These are phyloP conservation scores for Scaptomyza flava DNA, from an alignment of 2,888 invertebrate genomes.

Conservation along the genomic window DNA sequence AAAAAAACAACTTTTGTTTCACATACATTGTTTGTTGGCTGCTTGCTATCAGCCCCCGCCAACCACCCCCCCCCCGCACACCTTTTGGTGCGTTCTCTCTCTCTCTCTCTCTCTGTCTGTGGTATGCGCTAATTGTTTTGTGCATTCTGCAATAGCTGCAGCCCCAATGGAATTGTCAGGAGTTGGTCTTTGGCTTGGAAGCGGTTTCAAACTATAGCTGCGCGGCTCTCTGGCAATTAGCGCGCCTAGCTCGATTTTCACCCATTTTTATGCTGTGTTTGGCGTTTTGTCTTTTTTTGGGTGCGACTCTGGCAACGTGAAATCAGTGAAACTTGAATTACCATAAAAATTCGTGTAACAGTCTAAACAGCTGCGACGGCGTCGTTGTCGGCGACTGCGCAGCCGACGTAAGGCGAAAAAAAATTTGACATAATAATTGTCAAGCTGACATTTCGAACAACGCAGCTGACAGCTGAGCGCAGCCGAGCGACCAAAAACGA, in stretches of 20 bases:
- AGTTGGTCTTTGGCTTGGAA: constrained; percentile 18
- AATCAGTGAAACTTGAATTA: constrained; percentile 79
- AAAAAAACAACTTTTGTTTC: constrained; percentile 38
- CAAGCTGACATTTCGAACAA: constrained; percentile 82
- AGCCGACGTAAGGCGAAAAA: constrained; percentile 60
- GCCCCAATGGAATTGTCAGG: constrained; percentile 39
- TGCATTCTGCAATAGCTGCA: constrained; percentile 46
- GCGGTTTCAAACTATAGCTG: constrained; percentile 1
- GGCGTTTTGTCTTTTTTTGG: constrained; percentile 46
- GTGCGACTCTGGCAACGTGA: constrained; percentile 68
- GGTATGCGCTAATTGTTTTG: constrained; percentile 78
- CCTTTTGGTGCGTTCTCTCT: constrained; percentile 43
- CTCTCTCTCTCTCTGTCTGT: constrained; percentile 52
- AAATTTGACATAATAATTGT: constrained; percentile 81
- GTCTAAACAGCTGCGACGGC: constrained; percentile 68
- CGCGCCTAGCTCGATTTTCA: constrained; percentile 63
- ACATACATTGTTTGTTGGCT: constrained; percentile 56
- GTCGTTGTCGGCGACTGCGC: constrained; percentile 50
- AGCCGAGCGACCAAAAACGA: constrained; percentile 28
- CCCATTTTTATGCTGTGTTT: constrained; percentile 44
- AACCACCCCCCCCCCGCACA: not conserved
- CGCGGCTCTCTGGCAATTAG: constrained; percentile 59
- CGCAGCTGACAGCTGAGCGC: constrained; percentile 78
- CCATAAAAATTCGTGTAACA: constrained; percentile 79
- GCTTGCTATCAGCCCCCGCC: not conserved